Base-by-base conservation (phyloP, 2,888 invertebrate genomes). In the Mallateleia sp. region DNA sequence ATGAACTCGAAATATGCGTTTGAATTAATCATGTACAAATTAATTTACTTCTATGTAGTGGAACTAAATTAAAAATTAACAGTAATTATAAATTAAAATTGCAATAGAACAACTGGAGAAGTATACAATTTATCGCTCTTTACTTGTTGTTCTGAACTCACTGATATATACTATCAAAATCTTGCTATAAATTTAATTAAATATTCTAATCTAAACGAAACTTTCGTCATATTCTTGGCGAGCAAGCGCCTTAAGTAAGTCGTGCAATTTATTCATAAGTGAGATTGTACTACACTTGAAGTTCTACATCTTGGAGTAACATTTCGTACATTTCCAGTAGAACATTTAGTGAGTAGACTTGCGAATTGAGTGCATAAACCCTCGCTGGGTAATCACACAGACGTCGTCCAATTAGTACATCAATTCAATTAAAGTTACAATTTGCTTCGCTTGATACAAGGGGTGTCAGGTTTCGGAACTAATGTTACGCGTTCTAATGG, bases 371-470 rank as follows among this genome's bases (percentile, higher is more conserved):
- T 64, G 71, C 42, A 62, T 72, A 80, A 80, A 80, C 45, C 72
- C 54, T 20, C 20, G 71, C 38, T 47, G 64, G 58, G 64, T 72
- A 80, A 72, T 80, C 62, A 24, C 80, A 80, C 56, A 28, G 45
- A 72, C 54, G 34, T 64, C 54, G 71, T 80, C 80, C 71, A 80
- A 72, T 80, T 80, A 80, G 71, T 42, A 71, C 71, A 71, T 64
- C 62, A 80, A 80, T 80, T 80, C 64, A 71, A 64, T 80, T 71
- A 80, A 62, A 20, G n/a, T n/a, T n/a, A n/a, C n/a, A n/a, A n/a
- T n/a, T n/a, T n/a, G n/a, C n/a, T n/a, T n/a, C n/a, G n/a, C n/a
- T n/a, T n/a, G n/a, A n/a, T n/a, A n/a, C n/a, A n/a, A n/a, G n/a
- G n/a, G n/a, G n/a, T n/a, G n/a, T n/a, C n/a, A n/a, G n/a, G n/a